These are phyloP conservation scores for Platysteira castanea DNA, from an alignment of 2,113 vertebrate species.

Conservation along the genomic window DNA sequence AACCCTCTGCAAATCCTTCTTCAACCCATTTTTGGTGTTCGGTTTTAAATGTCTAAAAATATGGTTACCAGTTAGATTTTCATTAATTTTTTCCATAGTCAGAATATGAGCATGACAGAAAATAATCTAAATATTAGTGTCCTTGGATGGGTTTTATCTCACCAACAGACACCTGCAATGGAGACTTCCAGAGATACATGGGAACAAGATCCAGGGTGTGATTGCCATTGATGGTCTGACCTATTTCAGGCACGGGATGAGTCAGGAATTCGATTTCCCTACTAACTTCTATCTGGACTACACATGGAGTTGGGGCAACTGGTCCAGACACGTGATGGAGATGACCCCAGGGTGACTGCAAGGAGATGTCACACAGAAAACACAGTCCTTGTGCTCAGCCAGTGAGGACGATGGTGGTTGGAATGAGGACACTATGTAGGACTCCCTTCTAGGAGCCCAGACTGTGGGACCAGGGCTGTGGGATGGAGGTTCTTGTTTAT, in stretches of 20 bases:
- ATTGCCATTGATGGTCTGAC: background rate
- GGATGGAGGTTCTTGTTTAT: background rate
- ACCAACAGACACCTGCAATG: background rate
- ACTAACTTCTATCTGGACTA: background rate
- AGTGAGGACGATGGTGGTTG: background rate
- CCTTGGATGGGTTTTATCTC: background rate
- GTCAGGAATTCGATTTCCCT: rapidly evolving
- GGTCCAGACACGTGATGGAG: rapidly evolving
- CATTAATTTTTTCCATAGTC: background rate
- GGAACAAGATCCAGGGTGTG: background rate
- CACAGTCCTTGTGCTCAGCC: background rate
- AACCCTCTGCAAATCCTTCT: background rate
- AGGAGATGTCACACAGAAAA: background rate
- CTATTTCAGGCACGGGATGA: background rate
- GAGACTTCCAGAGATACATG: background rate
- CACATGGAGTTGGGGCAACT: rapidly evolving
- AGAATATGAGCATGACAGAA: background rate
- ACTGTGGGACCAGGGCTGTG: rapidly evolving
- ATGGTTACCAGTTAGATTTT: background rate
- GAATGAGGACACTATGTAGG: background rate
- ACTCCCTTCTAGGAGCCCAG: background rate
- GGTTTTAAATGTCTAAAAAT: background rate
- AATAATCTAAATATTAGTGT: background rate
- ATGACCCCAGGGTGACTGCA: rapidly evolving
- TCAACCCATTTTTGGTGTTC: background rate